A percentile compares a stretch with the other conserved stretches of the same genome.
phyloP scores from a whole-genome alignment of 2,113 vertebrate genomes.

The Scytalopus superciliaris region DNA sequence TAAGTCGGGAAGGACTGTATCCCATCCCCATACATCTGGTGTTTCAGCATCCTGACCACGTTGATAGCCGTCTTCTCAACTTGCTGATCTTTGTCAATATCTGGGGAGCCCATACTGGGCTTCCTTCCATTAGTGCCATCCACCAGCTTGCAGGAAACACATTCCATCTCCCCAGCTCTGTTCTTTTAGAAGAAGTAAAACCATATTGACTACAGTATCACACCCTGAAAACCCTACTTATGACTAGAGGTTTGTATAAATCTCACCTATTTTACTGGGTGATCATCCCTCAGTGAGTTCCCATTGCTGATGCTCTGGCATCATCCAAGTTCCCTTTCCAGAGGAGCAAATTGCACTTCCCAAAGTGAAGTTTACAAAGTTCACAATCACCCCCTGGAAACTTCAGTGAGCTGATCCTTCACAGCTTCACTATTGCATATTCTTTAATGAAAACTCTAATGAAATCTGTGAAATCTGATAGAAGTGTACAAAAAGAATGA shows the following conservation, averaged over 20 bases:
- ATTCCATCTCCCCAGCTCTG: rapidly evolving
- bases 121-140: background rate
- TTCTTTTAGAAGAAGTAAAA: background rate
- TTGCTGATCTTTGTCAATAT: background rate
- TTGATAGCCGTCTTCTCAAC: background rate
- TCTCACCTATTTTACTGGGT: background rate
- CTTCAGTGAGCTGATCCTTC: background rate
- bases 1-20: background rate
- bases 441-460: constrained; percentile 19
- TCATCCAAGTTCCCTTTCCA: background rate
- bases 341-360: background rate
- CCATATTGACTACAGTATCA: background rate
- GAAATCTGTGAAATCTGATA: constrained; percentile 3
- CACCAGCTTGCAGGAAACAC: background rate
- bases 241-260: background rate
- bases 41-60: background rate
- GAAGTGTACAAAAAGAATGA: background rate
- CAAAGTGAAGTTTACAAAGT: background rate
- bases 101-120: background rate
- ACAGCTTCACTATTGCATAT: background rate
- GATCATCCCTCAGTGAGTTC: background rate
- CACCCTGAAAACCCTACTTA: background rate
- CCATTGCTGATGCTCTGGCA: background rate
- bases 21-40: background rate
- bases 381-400: background rate